Evolutionary conservation across 2,797 vertebrate species (phyloP), one percentile per base, ranked within the genome.

Genomic region (Aselliscus stoliczkanus): DNA sequence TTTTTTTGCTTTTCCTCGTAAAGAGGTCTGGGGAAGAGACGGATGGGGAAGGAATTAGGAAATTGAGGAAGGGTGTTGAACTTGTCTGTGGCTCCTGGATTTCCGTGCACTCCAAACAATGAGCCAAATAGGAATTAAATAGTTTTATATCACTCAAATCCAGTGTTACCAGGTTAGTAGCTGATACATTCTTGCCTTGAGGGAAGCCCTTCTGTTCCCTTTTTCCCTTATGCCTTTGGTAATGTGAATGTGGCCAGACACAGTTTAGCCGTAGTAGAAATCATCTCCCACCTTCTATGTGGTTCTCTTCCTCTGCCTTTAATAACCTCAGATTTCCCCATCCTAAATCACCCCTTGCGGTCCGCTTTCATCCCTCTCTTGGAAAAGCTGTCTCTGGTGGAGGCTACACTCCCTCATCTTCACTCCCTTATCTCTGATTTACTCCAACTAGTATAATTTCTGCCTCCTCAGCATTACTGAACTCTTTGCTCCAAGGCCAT

Each of bases 1-100:
- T 29, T 27, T 92, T 75, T 92, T 95, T 69, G 4, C 65, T 52
- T 97, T 65, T 64, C 56, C 87, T 92, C 17, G 2, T 94, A 85
- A 95, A 93, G 47, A 67, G 31, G 80, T 54, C 29, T 50, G 69
- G 65, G 73, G 73, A 52, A 75, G 67, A 52, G 7, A 60, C n/a
- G 76, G 42, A 83, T 27, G 76, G 70, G 25, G 23, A 95, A 93
- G 60, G 70, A 47, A 81, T 58, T 21, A 92, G 77, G 52, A 50
- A 90, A 65, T 47, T 17, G 73, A 82, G 87, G 56, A 84, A 52
- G 34, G 5, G 25, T 52, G 39, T 52, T 76, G 62, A 93, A 87
- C 39, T 50, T n/a, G 25, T 79, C 44, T 29, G 1, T 4, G 10
- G 12, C 56, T 56, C 94, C 23, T 86, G 75, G 39, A 34, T 93